phyloP scores from a whole-genome alignment of 1,140 invertebrate species.

The Diabrotica undecimpunctata region DNA sequence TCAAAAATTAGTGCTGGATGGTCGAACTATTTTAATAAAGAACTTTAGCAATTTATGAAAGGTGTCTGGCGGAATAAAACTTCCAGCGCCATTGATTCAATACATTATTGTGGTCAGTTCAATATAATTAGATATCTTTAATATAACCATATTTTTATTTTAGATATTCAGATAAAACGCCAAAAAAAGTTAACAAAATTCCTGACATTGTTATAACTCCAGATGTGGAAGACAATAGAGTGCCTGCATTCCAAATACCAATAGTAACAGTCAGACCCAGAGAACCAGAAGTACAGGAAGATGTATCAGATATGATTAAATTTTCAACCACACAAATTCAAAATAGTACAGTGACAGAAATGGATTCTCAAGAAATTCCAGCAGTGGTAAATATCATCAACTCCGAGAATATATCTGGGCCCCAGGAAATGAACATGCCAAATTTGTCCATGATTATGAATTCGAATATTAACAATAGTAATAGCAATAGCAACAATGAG shows the following conservation, averaged over 20 bases:
- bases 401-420: neutral
- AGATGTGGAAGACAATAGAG: conserved; percentile 16
- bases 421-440: neutral
- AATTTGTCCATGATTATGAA: neutral
- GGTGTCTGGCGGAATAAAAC: no score
- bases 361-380: neutral
- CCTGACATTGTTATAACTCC: conserved; percentile 34
- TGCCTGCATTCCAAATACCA: neutral
- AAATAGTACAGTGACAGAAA: neutral
- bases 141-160: neutral
- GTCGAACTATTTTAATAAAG: no score
- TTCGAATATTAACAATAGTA: neutral
- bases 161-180: conserved; percentile 1
- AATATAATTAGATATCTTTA: no score
- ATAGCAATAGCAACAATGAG: no score
- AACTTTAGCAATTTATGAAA: no score
- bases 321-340: conserved; percentile 26
- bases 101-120: no score
- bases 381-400: neutral
- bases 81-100: no score
- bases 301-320: conserved; percentile 34
- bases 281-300: neutral
- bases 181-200: conserved; percentile 17
- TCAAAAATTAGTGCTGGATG: no score
- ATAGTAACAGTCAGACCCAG: neutral